A percentile compares a stretch with the other conserved stretches of the same genome.
phyloP scores from a whole-genome alignment of 2,113 vertebrate species.

The Scomber japonicus region DNA sequence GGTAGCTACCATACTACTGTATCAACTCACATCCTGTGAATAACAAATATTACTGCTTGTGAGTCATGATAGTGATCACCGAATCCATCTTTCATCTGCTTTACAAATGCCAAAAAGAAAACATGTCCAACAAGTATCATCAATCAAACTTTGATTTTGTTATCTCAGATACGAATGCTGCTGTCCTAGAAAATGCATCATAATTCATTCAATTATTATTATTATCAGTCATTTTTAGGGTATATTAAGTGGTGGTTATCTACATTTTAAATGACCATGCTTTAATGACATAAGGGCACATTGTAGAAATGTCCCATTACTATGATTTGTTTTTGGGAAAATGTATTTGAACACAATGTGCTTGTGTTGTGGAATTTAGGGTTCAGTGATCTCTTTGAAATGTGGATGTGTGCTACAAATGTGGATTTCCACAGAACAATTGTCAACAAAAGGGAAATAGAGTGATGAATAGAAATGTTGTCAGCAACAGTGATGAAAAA shows the following conservation, averaged over 20 bases:
- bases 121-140: too few relatives aligned
- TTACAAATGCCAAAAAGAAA: too few relatives aligned
- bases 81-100: too few relatives aligned
- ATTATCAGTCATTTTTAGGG: not conserved
- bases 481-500: conserved; percentile 26
- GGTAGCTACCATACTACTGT: too few relatives aligned
- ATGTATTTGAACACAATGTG: not conserved
- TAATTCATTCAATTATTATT: not conserved
- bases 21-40: too few relatives aligned
- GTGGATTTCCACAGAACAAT: not conserved
- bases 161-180: too few relatives aligned
- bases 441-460: not conserved
- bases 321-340: not conserved
- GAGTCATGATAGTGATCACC: too few relatives aligned
- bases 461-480: conserved; percentile 9
- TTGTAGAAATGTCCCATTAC: not conserved
- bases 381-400: not conserved
- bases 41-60: too few relatives aligned
- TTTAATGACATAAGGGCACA: not conserved
- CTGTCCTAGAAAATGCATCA: too few relatives aligned
- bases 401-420: not conserved
- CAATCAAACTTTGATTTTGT: too few relatives aligned
- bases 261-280: not conserved
- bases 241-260: not conserved
- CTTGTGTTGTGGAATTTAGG: not conserved